These are phyloP conservation scores for Stenoptilia bipunctidactyla DNA, from an alignment of 2,888 invertebrate species.

Conservation along the genomic window DNA sequence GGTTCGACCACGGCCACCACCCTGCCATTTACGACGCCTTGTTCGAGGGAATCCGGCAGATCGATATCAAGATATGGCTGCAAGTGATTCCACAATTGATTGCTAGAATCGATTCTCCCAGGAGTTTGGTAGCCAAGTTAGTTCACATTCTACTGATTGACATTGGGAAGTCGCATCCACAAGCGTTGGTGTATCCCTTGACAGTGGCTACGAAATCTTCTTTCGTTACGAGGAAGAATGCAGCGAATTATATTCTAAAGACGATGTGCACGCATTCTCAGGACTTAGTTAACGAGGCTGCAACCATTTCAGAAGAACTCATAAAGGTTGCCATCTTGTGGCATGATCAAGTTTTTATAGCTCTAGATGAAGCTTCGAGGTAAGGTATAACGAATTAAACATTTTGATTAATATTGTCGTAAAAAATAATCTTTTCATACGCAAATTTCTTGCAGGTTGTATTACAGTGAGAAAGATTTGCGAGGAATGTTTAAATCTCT, in stretches of 20 bases:
- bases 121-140: slow-evolving; percentile 88
- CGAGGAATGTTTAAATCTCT: slow-evolving; percentile 96
- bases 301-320: slow-evolving; percentile 95
- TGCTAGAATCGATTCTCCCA: slow-evolving; percentile 95
- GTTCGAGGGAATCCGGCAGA: slow-evolving; percentile 89
- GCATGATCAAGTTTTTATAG: slow-evolving; percentile 91
- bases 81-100: slow-evolving; percentile 99
- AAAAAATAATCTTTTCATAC: slow-evolving; percentile 3
- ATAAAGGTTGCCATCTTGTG: slow-evolving; percentile 98
- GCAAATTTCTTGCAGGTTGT: slow-evolving; percentile 73
- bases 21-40: slow-evolving; percentile 94
- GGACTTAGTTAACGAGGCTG: slow-evolving; percentile 92
- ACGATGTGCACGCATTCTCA: slow-evolving; percentile 96
- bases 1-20: slow-evolving; percentile 98
- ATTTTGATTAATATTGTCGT: background rate
- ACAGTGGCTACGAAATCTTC: slow-evolving; percentile 97
- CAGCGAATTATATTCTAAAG: slow-evolving; percentile 94
- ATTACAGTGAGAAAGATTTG: slow-evolving; percentile 96
- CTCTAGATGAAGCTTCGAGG: slow-evolving; percentile 92
- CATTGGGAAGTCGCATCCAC: slow-evolving; percentile 97
- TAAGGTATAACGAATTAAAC: slow-evolving; percentile 12
- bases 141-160: slow-evolving; percentile 95
- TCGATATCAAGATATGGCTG: slow-evolving; percentile 98
- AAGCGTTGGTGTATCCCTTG: slow-evolving; percentile 96
- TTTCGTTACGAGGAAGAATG: slow-evolving; percentile 83